Evolutionary conservation across 2,797 vertebrate species (phyloP).

Genomic region (Chiloscyllium punctatum): DNA sequence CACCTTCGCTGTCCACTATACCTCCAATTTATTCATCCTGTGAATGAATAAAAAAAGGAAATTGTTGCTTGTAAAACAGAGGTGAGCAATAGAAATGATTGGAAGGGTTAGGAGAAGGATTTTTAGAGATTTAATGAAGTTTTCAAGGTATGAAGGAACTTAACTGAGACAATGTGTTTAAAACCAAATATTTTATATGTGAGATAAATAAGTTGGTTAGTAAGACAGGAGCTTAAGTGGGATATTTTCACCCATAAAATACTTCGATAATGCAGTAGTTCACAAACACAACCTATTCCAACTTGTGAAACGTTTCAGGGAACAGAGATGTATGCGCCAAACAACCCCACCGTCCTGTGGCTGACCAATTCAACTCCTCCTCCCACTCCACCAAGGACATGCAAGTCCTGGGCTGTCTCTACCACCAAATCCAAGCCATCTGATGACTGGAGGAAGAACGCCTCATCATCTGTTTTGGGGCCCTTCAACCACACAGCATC

Average conservation of each 20-base stretch:
- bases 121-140: not conserved
- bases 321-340: too few relatives aligned
- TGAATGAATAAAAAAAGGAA: not conserved
- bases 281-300: not conserved
- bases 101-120: not conserved
- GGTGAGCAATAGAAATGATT: not conserved
- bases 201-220: not conserved
- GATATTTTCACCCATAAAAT: not conserved
- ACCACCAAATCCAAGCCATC: too few relatives aligned
- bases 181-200: not conserved
- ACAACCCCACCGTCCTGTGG: too few relatives aligned
- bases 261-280: not conserved
- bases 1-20: too few relatives aligned
- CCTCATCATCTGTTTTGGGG: too few relatives aligned
- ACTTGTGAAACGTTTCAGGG: too few relatives aligned
- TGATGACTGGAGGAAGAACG: too few relatives aligned
- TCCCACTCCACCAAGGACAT: too few relatives aligned
- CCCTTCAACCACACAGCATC: too few relatives aligned
- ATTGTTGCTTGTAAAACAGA: not conserved
- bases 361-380: too few relatives aligned
- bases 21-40: too few relatives aligned
- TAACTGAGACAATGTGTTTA: not conserved
- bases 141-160: not conserved
- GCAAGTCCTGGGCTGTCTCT: too few relatives aligned
- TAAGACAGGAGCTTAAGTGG: not conserved